Percentiles rank a stretch among this genome's conserved stretches.
Evolutionary conservation across 2,888 invertebrate genomes (phyloP).

Genomic region (Oeneis ivallda): DNA sequence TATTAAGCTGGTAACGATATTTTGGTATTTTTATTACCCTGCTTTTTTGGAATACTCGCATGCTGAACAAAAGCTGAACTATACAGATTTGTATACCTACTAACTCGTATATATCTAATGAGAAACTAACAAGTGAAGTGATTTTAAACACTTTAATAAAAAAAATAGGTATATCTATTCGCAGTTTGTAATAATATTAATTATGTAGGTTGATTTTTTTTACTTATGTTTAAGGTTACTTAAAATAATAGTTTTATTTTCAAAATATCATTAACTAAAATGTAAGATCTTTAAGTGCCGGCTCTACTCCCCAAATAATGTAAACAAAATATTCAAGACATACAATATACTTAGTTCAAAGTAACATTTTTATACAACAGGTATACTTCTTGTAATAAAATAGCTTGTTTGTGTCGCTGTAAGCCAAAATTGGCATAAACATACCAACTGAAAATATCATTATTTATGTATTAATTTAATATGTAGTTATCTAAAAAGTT

Average conservation of each 20-base stretch:
- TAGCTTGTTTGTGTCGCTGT: neutral
- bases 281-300: slow-evolving; percentile 15
- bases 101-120: no score
- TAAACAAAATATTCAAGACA: slow-evolving; percentile 10
- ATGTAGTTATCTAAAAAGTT: slow-evolving; percentile 8
- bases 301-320: neutral
- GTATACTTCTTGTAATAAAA: neutral
- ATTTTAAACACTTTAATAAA: no score
- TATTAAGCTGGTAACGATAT: slow-evolving; percentile 46
- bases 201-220: no score
- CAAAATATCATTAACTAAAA: slow-evolving; percentile 8
- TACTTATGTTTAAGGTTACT: neutral
- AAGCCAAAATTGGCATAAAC: neutral
- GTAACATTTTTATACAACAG: no score
- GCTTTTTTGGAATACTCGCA: neutral
- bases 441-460: neutral
- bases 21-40: slow-evolving; percentile 55
- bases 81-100: neutral
- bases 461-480: neutral
- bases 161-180: neutral
- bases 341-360: neutral
- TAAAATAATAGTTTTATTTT: slow-evolving; percentile 3
- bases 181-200: neutral
- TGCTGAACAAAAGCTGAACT: no score
- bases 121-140: no score